Conservation (phyloP, 2,113 vertebrate species). For the Gracilinanus agilis region DNA sequence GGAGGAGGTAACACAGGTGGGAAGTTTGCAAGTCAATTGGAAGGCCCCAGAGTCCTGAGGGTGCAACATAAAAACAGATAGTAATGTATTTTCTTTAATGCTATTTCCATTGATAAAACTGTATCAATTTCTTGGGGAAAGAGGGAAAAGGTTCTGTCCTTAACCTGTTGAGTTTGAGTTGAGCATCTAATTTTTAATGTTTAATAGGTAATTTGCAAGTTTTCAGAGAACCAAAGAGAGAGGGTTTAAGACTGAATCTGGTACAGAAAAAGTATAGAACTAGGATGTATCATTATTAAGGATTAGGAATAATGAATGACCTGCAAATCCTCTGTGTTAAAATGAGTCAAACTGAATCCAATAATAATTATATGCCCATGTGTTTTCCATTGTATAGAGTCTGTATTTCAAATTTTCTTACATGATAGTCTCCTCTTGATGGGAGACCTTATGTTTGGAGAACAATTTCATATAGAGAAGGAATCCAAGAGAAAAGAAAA, state of each 20-base stretch:
- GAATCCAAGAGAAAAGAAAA: slow-evolving; percentile 17
- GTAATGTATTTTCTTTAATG: not conserved
- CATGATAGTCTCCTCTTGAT: not conserved
- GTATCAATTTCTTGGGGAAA: not conserved
- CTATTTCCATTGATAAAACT: not conserved
- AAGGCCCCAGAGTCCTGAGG: not conserved
- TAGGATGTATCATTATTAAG: not conserved
- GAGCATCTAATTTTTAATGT: not conserved
- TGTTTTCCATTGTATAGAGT: not conserved
- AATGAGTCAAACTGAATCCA: not conserved
- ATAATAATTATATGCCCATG: not conserved
- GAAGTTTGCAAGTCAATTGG: not conserved
- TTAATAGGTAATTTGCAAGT: not conserved
- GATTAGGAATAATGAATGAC: slow-evolving; percentile 10
- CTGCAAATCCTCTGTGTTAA: not conserved
- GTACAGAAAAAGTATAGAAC: slow-evolving; percentile 41
- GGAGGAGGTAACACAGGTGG: not conserved
- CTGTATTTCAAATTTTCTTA: not conserved
- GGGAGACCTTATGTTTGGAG: not conserved
- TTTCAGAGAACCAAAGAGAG: not conserved
- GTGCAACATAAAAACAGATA: not conserved
- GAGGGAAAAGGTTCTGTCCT: not conserved
- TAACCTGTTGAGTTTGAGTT: not conserved
- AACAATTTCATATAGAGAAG: not conserved
- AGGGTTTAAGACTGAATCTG: slow-evolving; percentile 4